Evolutionary conservation across 2,113 vertebrate genomes (phyloP).

Genomic region (Myodes glareolus): DNA sequence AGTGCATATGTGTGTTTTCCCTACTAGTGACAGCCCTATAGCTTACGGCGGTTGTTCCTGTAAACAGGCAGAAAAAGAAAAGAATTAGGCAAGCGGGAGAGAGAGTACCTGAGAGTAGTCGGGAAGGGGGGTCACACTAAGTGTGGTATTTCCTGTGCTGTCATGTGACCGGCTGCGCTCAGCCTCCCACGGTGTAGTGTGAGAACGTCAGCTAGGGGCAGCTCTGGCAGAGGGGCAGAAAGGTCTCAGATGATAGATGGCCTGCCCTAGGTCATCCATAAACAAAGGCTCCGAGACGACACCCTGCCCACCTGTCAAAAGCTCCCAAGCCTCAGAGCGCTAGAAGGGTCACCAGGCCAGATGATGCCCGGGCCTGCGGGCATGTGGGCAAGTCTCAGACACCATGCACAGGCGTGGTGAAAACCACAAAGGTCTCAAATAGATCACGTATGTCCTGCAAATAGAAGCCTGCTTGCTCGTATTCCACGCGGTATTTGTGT

Average conservation of each 20-base stretch:
- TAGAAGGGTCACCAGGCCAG: not conserved
- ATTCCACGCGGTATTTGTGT: not conserved
- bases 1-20: fast-evolving
- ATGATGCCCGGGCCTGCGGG: not conserved
- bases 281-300: not conserved
- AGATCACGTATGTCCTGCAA: not conserved
- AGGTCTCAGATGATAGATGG: not conserved
- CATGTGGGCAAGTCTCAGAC: not conserved
- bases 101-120: not conserved
- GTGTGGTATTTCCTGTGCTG: not conserved
- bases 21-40: not conserved
- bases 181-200: not conserved
- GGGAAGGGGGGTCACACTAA: not conserved
- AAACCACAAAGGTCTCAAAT: not conserved
- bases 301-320: not conserved
- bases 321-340: not conserved
- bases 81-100: not conserved
- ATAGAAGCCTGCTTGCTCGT: not conserved
- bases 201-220: not conserved
- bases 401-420: not conserved
- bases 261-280: not conserved
- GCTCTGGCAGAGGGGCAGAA: not conserved
- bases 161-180: not conserved
- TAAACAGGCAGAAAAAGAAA: not conserved
- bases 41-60: not conserved